Conservation (phyloP, 2,113 vertebrate species). For the Irena cyanogastra region DNA sequence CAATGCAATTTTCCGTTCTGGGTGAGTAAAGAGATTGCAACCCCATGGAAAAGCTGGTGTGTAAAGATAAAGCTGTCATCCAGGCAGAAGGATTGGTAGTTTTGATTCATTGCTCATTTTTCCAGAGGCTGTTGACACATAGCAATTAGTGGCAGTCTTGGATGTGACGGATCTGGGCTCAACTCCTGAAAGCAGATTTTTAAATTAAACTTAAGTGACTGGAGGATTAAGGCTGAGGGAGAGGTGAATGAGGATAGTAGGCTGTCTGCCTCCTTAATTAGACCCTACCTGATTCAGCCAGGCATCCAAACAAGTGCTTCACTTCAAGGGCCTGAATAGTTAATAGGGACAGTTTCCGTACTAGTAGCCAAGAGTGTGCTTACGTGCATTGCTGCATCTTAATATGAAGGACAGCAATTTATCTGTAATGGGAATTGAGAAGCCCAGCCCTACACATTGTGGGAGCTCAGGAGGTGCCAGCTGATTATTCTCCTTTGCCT, state of each 20-base stretch:
- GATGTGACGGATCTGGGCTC: background rate
- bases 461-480: background rate
- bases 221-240: slow-evolving; percentile 11
- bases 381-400: background rate
- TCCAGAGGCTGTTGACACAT: slow-evolving; percentile 5
- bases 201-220: slow-evolving; percentile 32
- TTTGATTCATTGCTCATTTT: slow-evolving; percentile 23
- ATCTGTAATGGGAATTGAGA: background rate
- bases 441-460: background rate
- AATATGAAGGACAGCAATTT: background rate
- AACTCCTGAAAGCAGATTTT: slow-evolving; percentile 32
- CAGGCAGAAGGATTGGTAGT: background rate
- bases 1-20: background rate
- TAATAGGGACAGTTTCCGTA: background rate
- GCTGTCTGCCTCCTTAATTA: slow-evolving; percentile 44
- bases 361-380: background rate
- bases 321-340: slow-evolving; percentile 21
- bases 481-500: background rate
- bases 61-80: slow-evolving; percentile 28
- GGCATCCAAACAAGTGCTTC: slow-evolving; percentile 24
- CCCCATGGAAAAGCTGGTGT: background rate
- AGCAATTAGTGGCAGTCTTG: slow-evolving; percentile 32
- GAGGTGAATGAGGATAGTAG: background rate
- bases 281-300: slow-evolving; percentile 24
- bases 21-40: background rate